Conservation (phyloP, 2,888 invertebrate genomes). For the Agelastica alni region DNA sequence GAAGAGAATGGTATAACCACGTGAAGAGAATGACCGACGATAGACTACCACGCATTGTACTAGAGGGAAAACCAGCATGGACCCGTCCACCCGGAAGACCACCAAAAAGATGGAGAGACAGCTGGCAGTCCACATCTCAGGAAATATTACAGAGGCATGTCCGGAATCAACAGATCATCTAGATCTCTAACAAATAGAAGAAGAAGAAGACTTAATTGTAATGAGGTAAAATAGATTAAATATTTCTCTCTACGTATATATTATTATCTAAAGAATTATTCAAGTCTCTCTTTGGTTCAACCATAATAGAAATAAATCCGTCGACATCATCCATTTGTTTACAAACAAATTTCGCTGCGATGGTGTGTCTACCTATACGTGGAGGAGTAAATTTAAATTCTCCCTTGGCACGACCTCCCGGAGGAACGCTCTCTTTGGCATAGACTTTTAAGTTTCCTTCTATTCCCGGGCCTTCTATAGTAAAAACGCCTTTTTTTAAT, state of each 20-base stretch:
- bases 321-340: slow-evolving; percentile 89
- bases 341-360: slow-evolving; percentile 85
- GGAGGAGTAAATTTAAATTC: slow-evolving; percentile 76
- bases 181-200: too few relatives aligned
- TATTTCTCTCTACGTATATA: not conserved
- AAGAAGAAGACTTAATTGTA: too few relatives aligned
- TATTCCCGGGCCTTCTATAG: slow-evolving; percentile 81
- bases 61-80: too few relatives aligned
- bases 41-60: too few relatives aligned
- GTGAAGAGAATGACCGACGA: too few relatives aligned
- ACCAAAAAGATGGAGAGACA: too few relatives aligned
- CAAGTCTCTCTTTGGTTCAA: slow-evolving; percentile 58
- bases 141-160: too few relatives aligned
- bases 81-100: too few relatives aligned
- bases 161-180: too few relatives aligned
- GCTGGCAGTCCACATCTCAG: too few relatives aligned
- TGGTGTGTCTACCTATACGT: slow-evolving; percentile 77
- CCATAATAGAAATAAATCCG: slow-evolving; percentile 79
- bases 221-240: too few relatives aligned
- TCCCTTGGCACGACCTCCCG: slow-evolving; percentile 70
- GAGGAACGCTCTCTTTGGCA: slow-evolving; percentile 65
- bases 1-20: too few relatives aligned
- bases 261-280: slow-evolving; percentile 9
- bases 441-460: slow-evolving; percentile 74
- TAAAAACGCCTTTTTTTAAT: slow-evolving; percentile 76